phyloP scores from a whole-genome alignment of 2,888 invertebrate genomes.

The Strigamia crassipes region DNA sequence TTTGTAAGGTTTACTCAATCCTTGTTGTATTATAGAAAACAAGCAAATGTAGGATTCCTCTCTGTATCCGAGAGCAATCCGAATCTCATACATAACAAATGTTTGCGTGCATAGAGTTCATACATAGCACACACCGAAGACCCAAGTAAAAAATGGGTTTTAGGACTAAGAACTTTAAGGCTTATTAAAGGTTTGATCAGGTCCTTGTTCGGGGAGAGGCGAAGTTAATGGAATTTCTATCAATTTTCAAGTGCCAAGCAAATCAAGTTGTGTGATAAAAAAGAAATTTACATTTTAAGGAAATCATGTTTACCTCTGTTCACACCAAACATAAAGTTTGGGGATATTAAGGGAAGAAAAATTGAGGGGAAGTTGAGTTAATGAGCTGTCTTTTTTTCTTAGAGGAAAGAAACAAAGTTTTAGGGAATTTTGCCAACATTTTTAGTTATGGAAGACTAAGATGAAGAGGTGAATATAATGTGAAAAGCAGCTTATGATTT shows the following conservation, averaged over 20 bases:
- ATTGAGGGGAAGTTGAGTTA: slow-evolving; percentile 12
- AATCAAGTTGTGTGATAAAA: background rate
- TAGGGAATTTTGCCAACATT: slow-evolving; percentile 16
- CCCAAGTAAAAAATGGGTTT: too few relatives aligned
- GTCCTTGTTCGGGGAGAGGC: background rate
- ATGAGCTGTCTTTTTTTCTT: background rate
- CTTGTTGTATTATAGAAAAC: slow-evolving; percentile 25
- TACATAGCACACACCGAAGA: too few relatives aligned
- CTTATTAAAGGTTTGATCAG: background rate
- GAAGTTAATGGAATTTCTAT: slow-evolving; percentile 12
- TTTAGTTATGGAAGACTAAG: background rate
- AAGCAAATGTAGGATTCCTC: background rate
- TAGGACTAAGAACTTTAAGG: background rate
- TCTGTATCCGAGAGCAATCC: background rate
- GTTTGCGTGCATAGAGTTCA: background rate
- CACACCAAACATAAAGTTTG: too few relatives aligned
- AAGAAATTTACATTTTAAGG: slow-evolving; percentile 8
- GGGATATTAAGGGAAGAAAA: background rate
- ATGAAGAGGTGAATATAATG: background rate
- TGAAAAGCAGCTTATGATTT: slow-evolving; percentile 27
- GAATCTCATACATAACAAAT: slow-evolving; percentile 18
- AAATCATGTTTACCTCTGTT: background rate
- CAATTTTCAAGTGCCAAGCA: background rate
- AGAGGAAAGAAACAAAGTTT: slow-evolving; percentile 16
- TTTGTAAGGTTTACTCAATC: slow-evolving; percentile 16